phyloP scores from a whole-genome alignment of 2,888 invertebrate species.

The Glyphotaelius pellucidus region DNA sequence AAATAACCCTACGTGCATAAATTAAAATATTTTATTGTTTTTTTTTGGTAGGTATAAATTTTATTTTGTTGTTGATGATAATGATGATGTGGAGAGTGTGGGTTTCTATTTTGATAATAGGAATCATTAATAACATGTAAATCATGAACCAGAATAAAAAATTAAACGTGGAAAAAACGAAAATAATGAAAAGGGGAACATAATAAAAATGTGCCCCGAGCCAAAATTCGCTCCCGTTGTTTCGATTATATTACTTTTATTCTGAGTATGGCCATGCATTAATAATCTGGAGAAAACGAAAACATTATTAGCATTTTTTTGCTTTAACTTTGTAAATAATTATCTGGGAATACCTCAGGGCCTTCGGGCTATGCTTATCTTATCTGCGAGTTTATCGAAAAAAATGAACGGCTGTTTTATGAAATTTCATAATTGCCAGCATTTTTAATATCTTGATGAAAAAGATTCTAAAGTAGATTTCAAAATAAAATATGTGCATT shows the following conservation, averaged over 20 bases:
- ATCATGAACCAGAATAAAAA: conserved; percentile 61
- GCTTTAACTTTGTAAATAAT: conserved; percentile 10
- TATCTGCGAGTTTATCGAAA: neutral
- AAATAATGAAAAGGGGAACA: conserved; percentile 50
- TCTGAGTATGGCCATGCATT: conserved; percentile 35
- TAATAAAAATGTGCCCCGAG: conserved; percentile 24
- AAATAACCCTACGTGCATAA: conserved; percentile 64
- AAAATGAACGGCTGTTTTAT: neutral
- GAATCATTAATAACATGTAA: conserved; percentile 66
- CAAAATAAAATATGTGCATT: too few species aligned
- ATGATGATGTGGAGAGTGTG: conserved; percentile 64
- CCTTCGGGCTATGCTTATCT: neutral
- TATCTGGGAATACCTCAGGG: neutral
- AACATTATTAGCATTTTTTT: conserved; percentile 26
- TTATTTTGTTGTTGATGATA: conserved; percentile 53
- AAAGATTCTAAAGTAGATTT: too few species aligned
- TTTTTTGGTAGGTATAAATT: conserved; percentile 51
- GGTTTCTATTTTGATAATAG: conserved; percentile 65
- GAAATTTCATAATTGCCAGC: neutral
- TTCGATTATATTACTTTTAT: conserved; percentile 13
- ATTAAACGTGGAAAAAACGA: neutral
- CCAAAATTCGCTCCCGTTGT: conserved; percentile 50
- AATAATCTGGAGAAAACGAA: conserved; percentile 25
- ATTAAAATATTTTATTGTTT: conserved; percentile 62
- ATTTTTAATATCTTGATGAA: too few species aligned